Conservation (phyloP, 2,797 vertebrate genomes). For the Urosaurus nigricauda region DNA sequence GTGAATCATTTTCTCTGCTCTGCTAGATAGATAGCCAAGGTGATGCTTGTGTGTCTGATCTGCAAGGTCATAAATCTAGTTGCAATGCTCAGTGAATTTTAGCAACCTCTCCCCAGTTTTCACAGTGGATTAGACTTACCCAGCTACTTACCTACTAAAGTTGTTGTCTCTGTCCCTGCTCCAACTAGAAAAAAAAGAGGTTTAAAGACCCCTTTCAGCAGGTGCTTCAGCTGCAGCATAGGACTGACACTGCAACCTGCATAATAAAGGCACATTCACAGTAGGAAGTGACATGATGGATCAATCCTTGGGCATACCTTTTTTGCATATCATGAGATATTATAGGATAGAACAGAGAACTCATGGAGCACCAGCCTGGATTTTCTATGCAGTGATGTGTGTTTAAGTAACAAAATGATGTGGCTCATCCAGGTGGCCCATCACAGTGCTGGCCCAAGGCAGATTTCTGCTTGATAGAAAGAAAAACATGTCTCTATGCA, state of each 20-base stretch:
- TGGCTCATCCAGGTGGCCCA: background rate
- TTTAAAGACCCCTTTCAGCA: background rate
- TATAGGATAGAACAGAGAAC: background rate
- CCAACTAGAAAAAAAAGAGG: background rate
- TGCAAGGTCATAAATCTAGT: slow-evolving; percentile 24
- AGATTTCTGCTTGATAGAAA: background rate
- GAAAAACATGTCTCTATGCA: background rate
- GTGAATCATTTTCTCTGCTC: slow-evolving; percentile 22
- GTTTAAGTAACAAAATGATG: background rate
- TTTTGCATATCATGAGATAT: background rate
- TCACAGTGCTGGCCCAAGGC: background rate
- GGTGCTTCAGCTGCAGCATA: background rate
- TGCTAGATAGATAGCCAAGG: slow-evolving; percentile 6
- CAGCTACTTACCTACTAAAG: background rate
- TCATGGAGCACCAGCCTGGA: background rate
- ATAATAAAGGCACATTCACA: background rate
- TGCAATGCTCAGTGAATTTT: background rate
- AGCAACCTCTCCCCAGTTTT: background rate
- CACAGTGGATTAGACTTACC: background rate
- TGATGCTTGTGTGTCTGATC: slow-evolving; percentile 26
- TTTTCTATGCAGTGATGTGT: background rate
- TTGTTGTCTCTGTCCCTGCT: background rate
- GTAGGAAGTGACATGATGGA: background rate
- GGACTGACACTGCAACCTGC: background rate
- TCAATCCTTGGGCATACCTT: no score